phyloP scores from a whole-genome alignment of 1,140 invertebrate species.

The Drosophila erecta region DNA sequence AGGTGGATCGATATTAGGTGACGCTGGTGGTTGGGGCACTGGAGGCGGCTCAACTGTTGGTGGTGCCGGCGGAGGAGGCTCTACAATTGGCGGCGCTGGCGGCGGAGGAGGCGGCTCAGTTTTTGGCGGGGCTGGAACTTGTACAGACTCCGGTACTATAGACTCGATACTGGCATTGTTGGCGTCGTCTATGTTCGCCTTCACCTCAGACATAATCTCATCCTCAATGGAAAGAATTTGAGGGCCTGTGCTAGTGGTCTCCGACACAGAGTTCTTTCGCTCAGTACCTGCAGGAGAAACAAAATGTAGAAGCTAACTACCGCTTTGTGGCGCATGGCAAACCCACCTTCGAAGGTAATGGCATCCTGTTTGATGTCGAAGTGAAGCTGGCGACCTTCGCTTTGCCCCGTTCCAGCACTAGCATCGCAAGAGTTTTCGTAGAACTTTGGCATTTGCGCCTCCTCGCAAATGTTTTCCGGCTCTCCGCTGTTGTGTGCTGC shows the following conservation, averaged over 20 bases:
- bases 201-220: conserved; percentile 68
- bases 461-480: conserved; percentile 75
- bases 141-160: neutral
- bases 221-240: conserved; percentile 61
- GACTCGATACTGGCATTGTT: conserved; percentile 39
- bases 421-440: conserved; percentile 74
- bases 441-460: conserved; percentile 83
- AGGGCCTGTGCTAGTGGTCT: conserved; percentile 19
- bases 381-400: conserved; percentile 57
- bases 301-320: neutral
- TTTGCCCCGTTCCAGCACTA: neutral
- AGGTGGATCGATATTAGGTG: conserved; percentile 5
- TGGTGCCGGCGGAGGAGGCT: conserved; percentile 4
- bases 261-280: conserved; percentile 57
- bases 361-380: conserved; percentile 84
- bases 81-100: conserved; percentile 5
- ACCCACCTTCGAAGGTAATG: conserved; percentile 80
- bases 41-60: conserved; percentile 12
- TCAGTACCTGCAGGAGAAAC: conserved; percentile 65
- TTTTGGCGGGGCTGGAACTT: neutral
- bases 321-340: too few species aligned
- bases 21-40: neutral
- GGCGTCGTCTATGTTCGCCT: conserved; percentile 55
- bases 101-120: conserved; percentile 3
- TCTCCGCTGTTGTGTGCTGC: conserved; percentile 22